Percentiles rank a stretch among this genome's conserved stretches.
phyloP scores from a whole-genome alignment of 2,797 vertebrate genomes.

The Triplophysa bombifrons region DNA sequence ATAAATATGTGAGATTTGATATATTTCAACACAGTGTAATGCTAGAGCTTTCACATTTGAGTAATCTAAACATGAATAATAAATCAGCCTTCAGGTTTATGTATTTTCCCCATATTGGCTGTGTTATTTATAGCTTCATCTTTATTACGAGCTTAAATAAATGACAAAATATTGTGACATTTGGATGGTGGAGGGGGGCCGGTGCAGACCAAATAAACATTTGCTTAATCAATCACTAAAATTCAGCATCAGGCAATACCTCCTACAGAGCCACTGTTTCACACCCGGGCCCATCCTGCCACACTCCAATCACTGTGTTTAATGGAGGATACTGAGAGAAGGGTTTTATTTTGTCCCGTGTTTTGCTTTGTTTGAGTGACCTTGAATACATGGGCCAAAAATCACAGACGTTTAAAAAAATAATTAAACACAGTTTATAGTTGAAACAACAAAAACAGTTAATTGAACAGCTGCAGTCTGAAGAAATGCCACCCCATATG shows the following conservation, averaged over 20 bases:
- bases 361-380: conserved; percentile 27
- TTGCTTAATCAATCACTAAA: conserved; percentile 75
- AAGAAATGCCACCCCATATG: conserved; percentile 84
- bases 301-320: conserved; percentile 24
- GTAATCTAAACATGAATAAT: conserved; percentile 76
- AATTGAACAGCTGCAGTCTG: conserved; percentile 81
- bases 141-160: conserved; percentile 71
- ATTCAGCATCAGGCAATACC: conserved; percentile 62
- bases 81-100: conserved; percentile 74
- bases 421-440: conserved; percentile 35
- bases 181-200: conserved; percentile 65
- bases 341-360: neutral
- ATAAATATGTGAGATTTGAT: conserved; percentile 56
- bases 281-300: conserved; percentile 8
- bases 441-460: conserved; percentile 69
- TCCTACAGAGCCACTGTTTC: conserved; percentile 51
- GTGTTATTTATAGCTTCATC: conserved; percentile 75
- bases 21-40: conserved; percentile 49
- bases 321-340: neutral
- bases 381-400: conserved; percentile 34
- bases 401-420: neutral
- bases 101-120: conserved; percentile 64
- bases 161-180: conserved; percentile 74
- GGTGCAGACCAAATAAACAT: conserved; percentile 69
- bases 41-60: conserved; percentile 64